Conservation (phyloP, 1,140 invertebrate species). For the Drosophila arawakana region DNA sequence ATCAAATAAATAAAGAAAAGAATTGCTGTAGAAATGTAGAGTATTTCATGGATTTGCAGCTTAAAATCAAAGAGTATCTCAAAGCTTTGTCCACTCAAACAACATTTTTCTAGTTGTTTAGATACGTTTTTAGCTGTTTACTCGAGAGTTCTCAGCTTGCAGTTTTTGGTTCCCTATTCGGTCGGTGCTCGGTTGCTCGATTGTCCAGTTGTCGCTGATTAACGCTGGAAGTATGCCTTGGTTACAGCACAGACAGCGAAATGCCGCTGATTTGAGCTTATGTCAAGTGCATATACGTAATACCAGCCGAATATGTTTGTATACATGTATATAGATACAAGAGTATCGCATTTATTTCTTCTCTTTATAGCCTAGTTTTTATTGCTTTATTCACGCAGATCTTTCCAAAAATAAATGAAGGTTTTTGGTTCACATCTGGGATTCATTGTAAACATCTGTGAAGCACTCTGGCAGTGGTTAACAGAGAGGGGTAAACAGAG, state of each 20-base stretch:
- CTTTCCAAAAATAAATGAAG: neutral
- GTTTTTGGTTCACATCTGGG: neutral
- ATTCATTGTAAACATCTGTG: neutral
- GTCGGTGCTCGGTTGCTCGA: neutral
- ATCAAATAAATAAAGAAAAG: no score
- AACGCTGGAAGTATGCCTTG: slow-evolving; percentile 16
- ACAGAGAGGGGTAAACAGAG: neutral
- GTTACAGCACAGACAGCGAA: slow-evolving; percentile 1
- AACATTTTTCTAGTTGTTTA: neutral
- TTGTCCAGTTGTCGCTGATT: slow-evolving; percentile 12
- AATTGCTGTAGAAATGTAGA: no score
- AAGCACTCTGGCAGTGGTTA: neutral
- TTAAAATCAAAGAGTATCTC: no score
- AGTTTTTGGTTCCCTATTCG: slow-evolving; percentile 6
- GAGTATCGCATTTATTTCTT: neutral
- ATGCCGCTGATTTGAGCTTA: neutral
- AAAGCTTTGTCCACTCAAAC: no score
- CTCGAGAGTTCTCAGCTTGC: neutral
- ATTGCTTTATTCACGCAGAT: neutral
- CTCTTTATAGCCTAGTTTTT: no score
- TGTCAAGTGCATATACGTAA: slow-evolving; percentile 12
- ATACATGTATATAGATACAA: neutral
- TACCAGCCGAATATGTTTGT: neutral
- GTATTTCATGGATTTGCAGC: no score
- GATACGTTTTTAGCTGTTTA: slow-evolving; percentile 28